A percentile compares a stretch with the other conserved stretches of the same genome.
phyloP scores from a whole-genome alignment of 92 coral and sea anemone genomes.

The Heteractis magnifica region DNA sequence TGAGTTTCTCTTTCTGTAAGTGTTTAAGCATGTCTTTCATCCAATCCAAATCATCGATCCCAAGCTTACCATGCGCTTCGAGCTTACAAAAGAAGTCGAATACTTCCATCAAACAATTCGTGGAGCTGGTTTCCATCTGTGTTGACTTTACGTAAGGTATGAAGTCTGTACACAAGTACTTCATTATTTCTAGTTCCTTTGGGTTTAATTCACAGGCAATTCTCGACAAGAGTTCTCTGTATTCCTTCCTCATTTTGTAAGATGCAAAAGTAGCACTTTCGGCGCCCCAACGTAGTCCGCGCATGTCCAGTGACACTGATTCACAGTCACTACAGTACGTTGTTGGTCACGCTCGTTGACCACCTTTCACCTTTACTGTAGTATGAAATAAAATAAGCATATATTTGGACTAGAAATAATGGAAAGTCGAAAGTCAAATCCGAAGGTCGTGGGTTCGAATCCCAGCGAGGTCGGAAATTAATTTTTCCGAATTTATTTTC shows the following conservation, averaged over 20 bases:
- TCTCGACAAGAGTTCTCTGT: conserved; percentile 26
- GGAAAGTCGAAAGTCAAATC: too few relatives aligned
- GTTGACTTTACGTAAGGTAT: conserved; percentile 23
- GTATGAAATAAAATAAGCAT: too few relatives aligned
- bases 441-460: too few relatives aligned
- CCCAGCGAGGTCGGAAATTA: too few relatives aligned
- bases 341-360: too few relatives aligned
- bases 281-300: too few relatives aligned
- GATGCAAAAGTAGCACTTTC: too few relatives aligned
- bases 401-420: too few relatives aligned
- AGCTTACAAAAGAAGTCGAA: conserved; percentile 39
- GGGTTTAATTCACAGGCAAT: conserved; percentile 26
- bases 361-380: too few relatives aligned
- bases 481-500: too few relatives aligned
- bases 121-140: neutral
- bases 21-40: conserved; percentile 19
- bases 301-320: too few relatives aligned
- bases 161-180: conserved; percentile 35
- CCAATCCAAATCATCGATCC: conserved; percentile 25
- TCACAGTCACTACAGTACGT: too few relatives aligned
- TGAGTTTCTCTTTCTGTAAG: conserved; percentile 11
- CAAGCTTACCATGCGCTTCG: conserved; percentile 21
- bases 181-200: conserved; percentile 27
- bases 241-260: neutral
- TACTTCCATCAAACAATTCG: neutral